phyloP scores from a whole-genome alignment of 2,888 invertebrate genomes.

The Trichopoda pennipes region DNA sequence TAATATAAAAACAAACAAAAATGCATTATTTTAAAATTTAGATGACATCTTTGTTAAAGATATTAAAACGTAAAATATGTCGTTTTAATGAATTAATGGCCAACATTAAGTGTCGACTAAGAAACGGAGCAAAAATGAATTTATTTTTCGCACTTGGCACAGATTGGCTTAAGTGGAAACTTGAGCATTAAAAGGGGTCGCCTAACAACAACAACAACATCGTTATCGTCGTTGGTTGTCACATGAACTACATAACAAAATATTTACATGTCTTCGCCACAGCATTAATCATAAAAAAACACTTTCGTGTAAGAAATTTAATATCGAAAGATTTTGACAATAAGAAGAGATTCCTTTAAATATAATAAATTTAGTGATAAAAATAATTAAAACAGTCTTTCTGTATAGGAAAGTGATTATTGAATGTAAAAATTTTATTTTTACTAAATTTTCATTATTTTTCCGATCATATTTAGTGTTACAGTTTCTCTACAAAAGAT shows the following conservation, averaged over 20 bases:
- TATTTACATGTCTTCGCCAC: neutral
- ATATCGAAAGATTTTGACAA: neutral
- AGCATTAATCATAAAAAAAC: neutral
- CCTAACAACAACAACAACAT: slow-evolving; percentile 20
- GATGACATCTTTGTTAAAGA: slow-evolving; percentile 13
- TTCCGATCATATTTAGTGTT: too few species aligned
- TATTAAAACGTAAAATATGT: slow-evolving; percentile 12
- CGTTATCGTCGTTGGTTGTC: slow-evolving; percentile 20
- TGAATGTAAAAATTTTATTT: too few species aligned
- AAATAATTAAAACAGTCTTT: too few species aligned
- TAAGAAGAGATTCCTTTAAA: too few species aligned
- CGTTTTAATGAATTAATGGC: slow-evolving; percentile 45
- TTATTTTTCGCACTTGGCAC: slow-evolving; percentile 59
- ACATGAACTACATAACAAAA: slow-evolving; percentile 13
- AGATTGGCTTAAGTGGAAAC: slow-evolving; percentile 59
- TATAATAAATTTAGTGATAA: too few species aligned
- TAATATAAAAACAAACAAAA: slow-evolving; percentile 28
- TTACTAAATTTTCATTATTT: too few species aligned
- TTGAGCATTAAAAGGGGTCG: slow-evolving; percentile 48
- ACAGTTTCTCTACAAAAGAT: too few species aligned
- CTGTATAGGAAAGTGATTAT: too few species aligned
- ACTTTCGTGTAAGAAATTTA: neutral
- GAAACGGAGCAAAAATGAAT: slow-evolving; percentile 30
- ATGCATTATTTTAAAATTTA: neutral
- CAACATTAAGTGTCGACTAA: slow-evolving; percentile 37